Base-by-base conservation (phyloP, 2,113 vertebrate species). In the Cebidichthys violaceus region DNA sequence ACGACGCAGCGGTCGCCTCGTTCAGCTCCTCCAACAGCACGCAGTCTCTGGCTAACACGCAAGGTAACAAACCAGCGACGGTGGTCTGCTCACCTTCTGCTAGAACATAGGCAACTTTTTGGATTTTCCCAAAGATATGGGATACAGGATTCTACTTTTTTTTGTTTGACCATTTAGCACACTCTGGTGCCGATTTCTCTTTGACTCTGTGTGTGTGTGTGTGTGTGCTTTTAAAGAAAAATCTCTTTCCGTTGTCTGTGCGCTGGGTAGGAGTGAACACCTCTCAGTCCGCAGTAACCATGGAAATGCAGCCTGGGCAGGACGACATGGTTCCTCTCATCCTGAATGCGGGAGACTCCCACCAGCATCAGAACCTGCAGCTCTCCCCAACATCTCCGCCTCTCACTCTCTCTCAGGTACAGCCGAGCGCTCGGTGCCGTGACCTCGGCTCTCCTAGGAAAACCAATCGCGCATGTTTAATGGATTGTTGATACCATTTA, bases 381-480 rank as follows among this genome's bases (percentile, higher is more conserved):
- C 95, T 96, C 91, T 96, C 97, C 31, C 95, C 97, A 10, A 95
- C 95, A 4, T 97, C 96, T 76, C 96, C 97, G 0, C 92, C 97
- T 43, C 96, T 96, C 29, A 96, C 95, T 22, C 96, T 98, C 61
- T 95, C 97, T 87, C 97, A 98, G 97, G 97, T 98, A 90, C 57
- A 77, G 45, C 29, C 0, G 15, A 33, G 27, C 0, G 18, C 29
- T 77, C 47, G 54, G 52, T 9, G 39, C 22, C 61, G 7, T 45
- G 61, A 59, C 45, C 47, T 59, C 27, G 2, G 68, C 20, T 41
- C 6, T 27, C 4, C 4, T 24, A 17, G 9, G n/a, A 64, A 18
- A 68, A 74, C 57, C 65, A 50, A 33, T 31, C n/a, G 29, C 4
- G 2, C 43, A 35, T 31, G 43, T 37, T 24, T 4, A 14, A 75